A percentile compares a stretch with the other conserved stretches of the same genome.
Evolutionary conservation across 2,797 vertebrate species (phyloP).

Genomic region (Tauraco hartlaubi): DNA sequence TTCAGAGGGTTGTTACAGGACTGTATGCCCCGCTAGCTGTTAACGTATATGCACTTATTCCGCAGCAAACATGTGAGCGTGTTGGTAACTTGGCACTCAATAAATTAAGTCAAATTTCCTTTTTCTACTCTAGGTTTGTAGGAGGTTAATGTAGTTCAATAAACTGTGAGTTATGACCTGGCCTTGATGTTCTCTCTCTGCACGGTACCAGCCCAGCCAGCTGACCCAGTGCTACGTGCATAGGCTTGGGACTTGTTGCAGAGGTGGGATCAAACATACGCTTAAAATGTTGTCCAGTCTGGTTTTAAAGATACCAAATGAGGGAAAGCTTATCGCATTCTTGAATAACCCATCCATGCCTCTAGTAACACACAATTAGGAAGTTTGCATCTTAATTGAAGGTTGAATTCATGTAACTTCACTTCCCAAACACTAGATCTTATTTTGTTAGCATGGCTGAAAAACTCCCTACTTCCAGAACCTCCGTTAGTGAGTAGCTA

Average conservation of each 20-base stretch:
- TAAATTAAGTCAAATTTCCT: not conserved
- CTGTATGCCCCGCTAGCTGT: not conserved
- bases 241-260: not conserved
- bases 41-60: not conserved
- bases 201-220: not conserved
- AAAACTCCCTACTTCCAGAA: not conserved
- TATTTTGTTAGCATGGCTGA: not conserved
- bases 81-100: not conserved
- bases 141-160: not conserved
- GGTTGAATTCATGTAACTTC: not conserved
- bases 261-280: not conserved
- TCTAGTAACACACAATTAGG: not conserved
- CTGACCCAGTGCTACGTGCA: rapidly evolving
- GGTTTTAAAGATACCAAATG: not conserved
- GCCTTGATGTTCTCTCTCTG: no score
- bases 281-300: not conserved
- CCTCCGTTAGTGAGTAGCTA: not conserved
- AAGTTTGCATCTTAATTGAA: not conserved
- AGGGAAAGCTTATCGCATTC: not conserved
- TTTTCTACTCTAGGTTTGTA: rapidly evolving
- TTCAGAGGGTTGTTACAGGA: not conserved
- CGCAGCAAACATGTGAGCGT: not conserved
- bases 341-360: not conserved
- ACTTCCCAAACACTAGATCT: not conserved
- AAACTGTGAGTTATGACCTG: not conserved